phyloP scores from a whole-genome alignment of 2,113 vertebrate genomes.

The Psophia crepitans region DNA sequence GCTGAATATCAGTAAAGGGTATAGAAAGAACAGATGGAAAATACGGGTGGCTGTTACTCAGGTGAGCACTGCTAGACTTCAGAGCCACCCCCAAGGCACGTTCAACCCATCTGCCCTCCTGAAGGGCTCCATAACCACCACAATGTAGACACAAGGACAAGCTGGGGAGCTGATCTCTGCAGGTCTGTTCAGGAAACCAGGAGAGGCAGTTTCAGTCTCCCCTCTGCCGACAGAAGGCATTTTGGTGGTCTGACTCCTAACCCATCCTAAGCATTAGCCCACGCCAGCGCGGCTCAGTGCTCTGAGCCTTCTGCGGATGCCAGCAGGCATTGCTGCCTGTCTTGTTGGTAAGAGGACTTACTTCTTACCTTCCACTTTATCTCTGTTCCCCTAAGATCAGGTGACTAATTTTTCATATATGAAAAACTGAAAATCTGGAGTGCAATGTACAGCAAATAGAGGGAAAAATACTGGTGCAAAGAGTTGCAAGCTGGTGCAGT shows the following conservation, averaged over 20 bases:
- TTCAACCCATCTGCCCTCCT: not conserved
- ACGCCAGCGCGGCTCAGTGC: fast-evolving
- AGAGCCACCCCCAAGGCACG: fast-evolving
- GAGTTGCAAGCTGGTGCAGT: not conserved
- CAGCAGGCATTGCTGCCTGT: not conserved
- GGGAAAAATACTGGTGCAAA: not conserved
- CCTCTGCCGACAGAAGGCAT: not conserved
- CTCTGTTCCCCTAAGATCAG: not conserved
- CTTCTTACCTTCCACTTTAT: not conserved
- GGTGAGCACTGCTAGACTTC: not conserved
- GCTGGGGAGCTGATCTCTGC: not conserved
- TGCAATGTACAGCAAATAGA: not conserved
- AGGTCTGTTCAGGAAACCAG: not conserved
- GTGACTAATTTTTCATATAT: not conserved
- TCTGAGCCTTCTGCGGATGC: not conserved
- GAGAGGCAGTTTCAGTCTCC: not conserved
- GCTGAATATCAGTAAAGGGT: not conserved
- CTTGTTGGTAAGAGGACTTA: not conserved
- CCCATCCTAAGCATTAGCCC: not conserved
- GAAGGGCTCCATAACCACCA: fast-evolving
- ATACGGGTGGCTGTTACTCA: not conserved
- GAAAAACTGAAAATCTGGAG: not conserved
- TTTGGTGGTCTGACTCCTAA: not conserved
- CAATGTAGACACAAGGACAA: not conserved
- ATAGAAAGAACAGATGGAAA: not conserved